Percentiles rank a stretch among this genome's conserved stretches.
phyloP scores from a whole-genome alignment of 2,888 invertebrate genomes.

The Theretra japonica region DNA sequence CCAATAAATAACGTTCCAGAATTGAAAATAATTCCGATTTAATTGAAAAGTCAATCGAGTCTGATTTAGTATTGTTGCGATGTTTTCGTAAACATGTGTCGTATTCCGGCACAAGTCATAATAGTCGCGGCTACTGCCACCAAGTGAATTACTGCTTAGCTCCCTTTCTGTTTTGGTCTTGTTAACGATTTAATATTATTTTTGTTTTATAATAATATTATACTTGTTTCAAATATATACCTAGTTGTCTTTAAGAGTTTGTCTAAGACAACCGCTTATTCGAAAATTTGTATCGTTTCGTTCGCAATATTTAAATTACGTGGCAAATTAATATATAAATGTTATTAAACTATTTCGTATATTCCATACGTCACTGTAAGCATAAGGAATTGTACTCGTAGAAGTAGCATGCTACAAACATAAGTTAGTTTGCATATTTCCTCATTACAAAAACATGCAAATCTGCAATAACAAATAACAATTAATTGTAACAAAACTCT shows the following conservation, averaged over 20 bases:
- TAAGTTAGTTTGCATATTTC: background rate
- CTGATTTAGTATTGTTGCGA: slow-evolving; percentile 3
- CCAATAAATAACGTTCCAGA: background rate
- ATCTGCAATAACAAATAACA: background rate
- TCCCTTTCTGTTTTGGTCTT: background rate
- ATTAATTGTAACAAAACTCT: background rate
- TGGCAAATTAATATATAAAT: too few relatives aligned
- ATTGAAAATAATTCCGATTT: background rate
- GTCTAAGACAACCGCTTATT: too few relatives aligned
- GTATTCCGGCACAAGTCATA: slow-evolving; percentile 6
- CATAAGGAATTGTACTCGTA: too few relatives aligned
- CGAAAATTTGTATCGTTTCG: too few relatives aligned
- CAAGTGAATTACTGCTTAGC: background rate
- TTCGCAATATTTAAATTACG: too few relatives aligned
- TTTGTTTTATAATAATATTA: too few relatives aligned
- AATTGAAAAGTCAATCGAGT: slow-evolving; percentile 16
- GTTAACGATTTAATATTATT: too few relatives aligned
- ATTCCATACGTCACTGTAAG: too few relatives aligned
- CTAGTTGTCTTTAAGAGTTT: too few relatives aligned
- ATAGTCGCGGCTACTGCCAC: background rate
- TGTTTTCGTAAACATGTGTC: slow-evolving; percentile 12
- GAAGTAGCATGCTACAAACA: too few relatives aligned
- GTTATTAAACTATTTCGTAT: too few relatives aligned
- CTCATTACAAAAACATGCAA: background rate
- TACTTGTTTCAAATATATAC: too few relatives aligned